These are phyloP conservation scores for Megalops cyprinoides DNA, from an alignment of 2,797 vertebrate species.

Conservation along the genomic window DNA sequence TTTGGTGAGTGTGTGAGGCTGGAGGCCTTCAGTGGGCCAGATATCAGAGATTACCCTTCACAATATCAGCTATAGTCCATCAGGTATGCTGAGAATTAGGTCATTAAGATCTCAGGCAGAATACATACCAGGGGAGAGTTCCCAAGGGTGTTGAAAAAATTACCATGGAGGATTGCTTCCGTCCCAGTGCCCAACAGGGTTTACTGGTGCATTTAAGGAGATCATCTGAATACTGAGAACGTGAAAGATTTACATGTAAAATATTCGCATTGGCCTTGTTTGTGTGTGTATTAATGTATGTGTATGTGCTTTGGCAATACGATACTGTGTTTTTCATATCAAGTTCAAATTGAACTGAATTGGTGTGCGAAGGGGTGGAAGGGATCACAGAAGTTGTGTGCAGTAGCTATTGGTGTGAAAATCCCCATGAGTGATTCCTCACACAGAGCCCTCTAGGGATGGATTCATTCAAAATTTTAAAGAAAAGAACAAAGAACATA, in stretches of 20 bases:
- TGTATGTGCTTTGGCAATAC: too few species aligned
- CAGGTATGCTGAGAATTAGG: not conserved
- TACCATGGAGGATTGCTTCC: too few species aligned
- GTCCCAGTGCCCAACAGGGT: not conserved
- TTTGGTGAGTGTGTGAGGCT: not conserved
- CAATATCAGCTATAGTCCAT: not conserved
- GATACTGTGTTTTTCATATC: too few species aligned
- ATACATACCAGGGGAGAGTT: too few species aligned
- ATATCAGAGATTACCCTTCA: slow-evolving; percentile 8
- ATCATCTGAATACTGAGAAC: not conserved
- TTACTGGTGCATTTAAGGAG: not conserved
- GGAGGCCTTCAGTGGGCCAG: not conserved
- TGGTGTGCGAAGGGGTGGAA: not conserved
- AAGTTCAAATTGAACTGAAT: too few species aligned
- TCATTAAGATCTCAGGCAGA: slow-evolving; percentile 8
- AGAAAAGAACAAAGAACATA: not conserved
- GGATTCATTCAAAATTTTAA: not conserved
- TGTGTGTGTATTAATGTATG: not conserved
- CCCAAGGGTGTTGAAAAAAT: too few species aligned
- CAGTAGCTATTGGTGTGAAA: not conserved
- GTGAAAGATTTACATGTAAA: not conserved
- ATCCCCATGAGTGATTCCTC: not conserved
- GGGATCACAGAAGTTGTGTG: not conserved
- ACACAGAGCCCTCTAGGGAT: not conserved
- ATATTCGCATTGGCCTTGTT: not conserved